Evolutionary conservation across 2,113 vertebrate species (phyloP).

Genomic region (Pteruthius melanotis): DNA sequence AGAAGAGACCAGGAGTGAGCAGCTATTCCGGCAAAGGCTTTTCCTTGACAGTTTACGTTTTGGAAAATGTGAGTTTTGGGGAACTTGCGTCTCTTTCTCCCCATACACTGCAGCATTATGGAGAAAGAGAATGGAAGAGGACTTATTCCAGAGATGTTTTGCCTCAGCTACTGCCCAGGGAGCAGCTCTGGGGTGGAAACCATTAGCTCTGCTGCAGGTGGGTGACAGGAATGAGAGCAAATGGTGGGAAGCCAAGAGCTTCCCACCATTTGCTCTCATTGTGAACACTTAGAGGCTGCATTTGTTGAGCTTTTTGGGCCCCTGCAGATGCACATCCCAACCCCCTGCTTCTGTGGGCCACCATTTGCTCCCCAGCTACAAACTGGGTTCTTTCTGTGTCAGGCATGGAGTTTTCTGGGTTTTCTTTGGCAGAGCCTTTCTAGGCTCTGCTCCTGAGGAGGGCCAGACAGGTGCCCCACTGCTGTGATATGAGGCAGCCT

Average conservation of each 20-base stretch:
- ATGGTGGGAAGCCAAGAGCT: not conserved
- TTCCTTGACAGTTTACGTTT: not conserved
- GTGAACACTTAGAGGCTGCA: not conserved
- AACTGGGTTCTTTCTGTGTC: not conserved
- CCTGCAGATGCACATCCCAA: not conserved
- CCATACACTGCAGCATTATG: not conserved
- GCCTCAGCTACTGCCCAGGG: not conserved
- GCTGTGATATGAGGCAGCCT: accelerated
- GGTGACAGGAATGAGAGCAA: not conserved
- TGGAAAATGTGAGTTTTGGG: conserved; percentile 3
- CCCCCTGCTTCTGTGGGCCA: not conserved
- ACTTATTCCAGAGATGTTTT: not conserved
- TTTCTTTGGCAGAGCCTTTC: not conserved
- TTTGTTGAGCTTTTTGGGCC: not conserved
- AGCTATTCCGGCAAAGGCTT: conserved; percentile 34
- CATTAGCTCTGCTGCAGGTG: not conserved
- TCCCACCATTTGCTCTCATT: not conserved
- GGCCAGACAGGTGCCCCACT: not conserved
- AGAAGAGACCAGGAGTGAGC: not conserved
- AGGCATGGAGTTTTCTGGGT: no score
- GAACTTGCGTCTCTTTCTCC: not conserved
- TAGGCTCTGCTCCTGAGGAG: not conserved
- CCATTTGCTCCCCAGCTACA: not conserved
- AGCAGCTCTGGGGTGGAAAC: not conserved
- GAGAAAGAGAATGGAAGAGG: not conserved